A percentile compares a stretch with the other conserved stretches of the same genome.
These are phyloP conservation scores for Nomada fucata DNA, from an alignment of 2,888 invertebrate species.

Conservation along the genomic window DNA sequence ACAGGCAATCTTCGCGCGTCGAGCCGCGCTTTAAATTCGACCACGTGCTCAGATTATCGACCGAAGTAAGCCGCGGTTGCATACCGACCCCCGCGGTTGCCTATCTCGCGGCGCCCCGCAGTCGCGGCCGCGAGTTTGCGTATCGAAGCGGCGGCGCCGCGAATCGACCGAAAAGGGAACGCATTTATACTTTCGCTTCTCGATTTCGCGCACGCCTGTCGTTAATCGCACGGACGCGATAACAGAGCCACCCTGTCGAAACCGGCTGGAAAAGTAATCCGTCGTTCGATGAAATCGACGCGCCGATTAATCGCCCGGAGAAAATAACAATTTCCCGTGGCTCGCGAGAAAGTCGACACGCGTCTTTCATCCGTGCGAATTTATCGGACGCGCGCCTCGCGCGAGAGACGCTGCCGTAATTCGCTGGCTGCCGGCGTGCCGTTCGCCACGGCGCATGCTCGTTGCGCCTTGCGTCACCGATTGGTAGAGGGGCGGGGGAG, in stretches of 20 bases:
- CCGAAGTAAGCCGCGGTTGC: conserved; percentile 40
- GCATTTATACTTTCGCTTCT: background rate
- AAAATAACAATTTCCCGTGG: background rate
- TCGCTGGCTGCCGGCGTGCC: background rate
- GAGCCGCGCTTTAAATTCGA: conserved; percentile 54
- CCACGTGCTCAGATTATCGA: conserved; percentile 60
- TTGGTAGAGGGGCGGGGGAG: background rate
- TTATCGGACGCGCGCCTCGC: background rate
- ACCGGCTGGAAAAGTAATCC: background rate
- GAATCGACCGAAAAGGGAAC: background rate
- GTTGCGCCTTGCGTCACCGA: conserved; percentile 12
- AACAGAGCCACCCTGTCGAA: conserved; percentile 11
- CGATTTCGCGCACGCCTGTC: conserved; percentile 13
- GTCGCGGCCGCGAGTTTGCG: conserved; percentile 18
- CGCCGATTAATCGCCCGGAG: background rate
- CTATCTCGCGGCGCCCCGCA: background rate
- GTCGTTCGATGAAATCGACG: conserved; percentile 10
- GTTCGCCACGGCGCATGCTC: conserved; percentile 8
- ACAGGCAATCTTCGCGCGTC: conserved; percentile 61
- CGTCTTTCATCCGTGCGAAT: conserved; percentile 30
- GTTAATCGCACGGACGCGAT: conserved; percentile 21
- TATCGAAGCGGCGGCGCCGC: background rate
- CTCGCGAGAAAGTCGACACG: background rate
- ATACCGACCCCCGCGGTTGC: conserved; percentile 12
- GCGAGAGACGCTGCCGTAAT: conserved; percentile 5